These are phyloP conservation scores for Rhamphomyia laevipes DNA, from an alignment of 2,888 invertebrate genomes.

Conservation along the genomic window DNA sequence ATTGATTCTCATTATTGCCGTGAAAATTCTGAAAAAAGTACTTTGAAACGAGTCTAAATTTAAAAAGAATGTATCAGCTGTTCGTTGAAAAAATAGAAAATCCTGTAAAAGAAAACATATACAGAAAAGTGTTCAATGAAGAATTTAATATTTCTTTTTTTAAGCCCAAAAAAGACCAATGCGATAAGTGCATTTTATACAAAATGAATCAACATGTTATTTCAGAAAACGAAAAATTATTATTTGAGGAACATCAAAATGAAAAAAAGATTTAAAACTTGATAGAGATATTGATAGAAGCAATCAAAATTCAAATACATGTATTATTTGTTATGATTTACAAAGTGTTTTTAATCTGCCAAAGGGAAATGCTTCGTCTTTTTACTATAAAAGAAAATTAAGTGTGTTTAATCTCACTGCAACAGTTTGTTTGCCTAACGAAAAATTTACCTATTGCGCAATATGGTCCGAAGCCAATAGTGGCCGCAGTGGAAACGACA, in stretches of 20 bases:
- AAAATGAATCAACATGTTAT: neutral
- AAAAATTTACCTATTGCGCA: neutral
- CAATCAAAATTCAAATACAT: neutral
- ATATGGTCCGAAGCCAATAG: neutral
- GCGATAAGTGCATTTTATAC: neutral
- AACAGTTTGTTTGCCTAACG: neutral
- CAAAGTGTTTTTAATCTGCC: neutral
- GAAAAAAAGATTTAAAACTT: neutral
- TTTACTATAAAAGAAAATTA: neutral
- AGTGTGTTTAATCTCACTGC: neutral
- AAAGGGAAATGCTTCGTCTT: neutral
- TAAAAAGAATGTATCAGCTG: neutral
- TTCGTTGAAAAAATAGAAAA: neutral
- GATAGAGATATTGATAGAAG: neutral
- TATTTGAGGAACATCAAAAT: neutral
- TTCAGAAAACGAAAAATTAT: neutral
- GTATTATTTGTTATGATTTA: neutral
- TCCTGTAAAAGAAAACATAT: neutral
- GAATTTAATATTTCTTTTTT: neutral
- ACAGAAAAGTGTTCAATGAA: neutral
- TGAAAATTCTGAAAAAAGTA: neutral
- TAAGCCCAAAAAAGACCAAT: neutral
- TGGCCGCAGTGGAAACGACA: neutral
- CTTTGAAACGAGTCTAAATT: neutral
- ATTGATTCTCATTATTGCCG: neutral